Base-by-base conservation (phyloP, 1,140 invertebrate species). In the Drosophila nigrodunni region DNA sequence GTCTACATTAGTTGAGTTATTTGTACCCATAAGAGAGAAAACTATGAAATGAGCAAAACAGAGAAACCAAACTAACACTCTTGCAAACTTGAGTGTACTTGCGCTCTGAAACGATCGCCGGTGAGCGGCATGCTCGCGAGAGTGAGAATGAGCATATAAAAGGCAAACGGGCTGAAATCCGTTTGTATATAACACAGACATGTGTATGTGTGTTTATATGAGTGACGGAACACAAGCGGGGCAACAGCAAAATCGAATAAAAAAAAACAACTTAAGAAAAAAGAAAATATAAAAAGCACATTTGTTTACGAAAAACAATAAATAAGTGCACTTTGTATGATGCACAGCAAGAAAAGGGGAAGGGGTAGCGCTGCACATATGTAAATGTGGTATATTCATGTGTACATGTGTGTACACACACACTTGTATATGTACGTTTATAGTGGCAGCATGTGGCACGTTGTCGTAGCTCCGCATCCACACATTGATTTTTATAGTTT, bases 261-360 rank as follows among this genome's bases (percentile, higher is more conserved):
- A 30, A 35, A 30, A 41, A 41, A 43, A 43, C n/a, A 43, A 35
- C 13, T 52, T 7, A 50, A 41, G 21, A 50, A 70, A 37, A 43
- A 41, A 11, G 49, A 44, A 50, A 73, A 69, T 60, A 67, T 72
- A 41, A 62, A 49, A 34, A 69, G 35, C 44, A 65, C 64, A 81
- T 67, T 81, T 81, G 78, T 81, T 81, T 81, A 81, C 79, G 49
- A 65, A 64, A 80, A 81, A 77, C 65, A 82, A 68, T 69, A 73
- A 75, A 79, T 73, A 76, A 59, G 60, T 73, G 65, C 47, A 68
- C 65, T 67, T 78, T 67, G 57, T 65, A 44, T 58, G 44, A 37
- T 60, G 35, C 72, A 9, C n/a, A 44, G 21, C 37, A 47, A 11
- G 46, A 25, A 47, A 18, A 46, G 46, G 9, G 44, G 67, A 3